These are phyloP conservation scores for Ciconia boyciana DNA, from an alignment of 2,113 vertebrate species.

Conservation along the genomic window DNA sequence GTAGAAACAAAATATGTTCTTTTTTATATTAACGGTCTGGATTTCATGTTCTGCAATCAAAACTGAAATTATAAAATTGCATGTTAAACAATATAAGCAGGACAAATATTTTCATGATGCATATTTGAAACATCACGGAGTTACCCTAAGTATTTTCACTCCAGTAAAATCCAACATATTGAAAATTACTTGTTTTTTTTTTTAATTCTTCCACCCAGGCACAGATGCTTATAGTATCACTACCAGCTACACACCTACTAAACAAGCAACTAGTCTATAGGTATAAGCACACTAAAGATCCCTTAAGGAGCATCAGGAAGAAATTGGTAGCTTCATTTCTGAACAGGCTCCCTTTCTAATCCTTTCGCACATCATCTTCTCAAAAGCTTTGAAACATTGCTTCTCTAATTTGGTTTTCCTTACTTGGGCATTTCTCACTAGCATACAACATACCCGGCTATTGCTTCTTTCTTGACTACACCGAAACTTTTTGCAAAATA, in stretches of 20 bases:
- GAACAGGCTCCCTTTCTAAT: background rate
- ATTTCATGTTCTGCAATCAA: background rate
- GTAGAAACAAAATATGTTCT: background rate
- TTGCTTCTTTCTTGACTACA: background rate
- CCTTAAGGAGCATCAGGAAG: background rate
- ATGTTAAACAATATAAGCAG: background rate
- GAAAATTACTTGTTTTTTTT: background rate
- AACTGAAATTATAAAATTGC: background rate
- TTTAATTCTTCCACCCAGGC: background rate
- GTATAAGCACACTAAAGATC: background rate
- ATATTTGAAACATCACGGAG: background rate
- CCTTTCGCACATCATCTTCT: background rate
- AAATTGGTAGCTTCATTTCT: background rate
- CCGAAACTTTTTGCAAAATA: background rate
- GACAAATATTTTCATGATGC: background rate
- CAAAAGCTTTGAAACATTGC: background rate
- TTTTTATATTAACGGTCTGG: background rate
- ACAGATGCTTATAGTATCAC: background rate
- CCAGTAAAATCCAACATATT: background rate
- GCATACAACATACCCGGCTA: background rate
- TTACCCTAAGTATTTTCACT: background rate
- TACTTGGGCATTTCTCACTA: background rate
- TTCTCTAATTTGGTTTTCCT: background rate
- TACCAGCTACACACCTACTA: background rate
- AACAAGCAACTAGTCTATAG: background rate